Percentiles rank a stretch among this genome's conserved stretches.
Evolutionary conservation across 2,888 invertebrate species (phyloP).

Genomic region (Mongoloraphidia duomilia): DNA sequence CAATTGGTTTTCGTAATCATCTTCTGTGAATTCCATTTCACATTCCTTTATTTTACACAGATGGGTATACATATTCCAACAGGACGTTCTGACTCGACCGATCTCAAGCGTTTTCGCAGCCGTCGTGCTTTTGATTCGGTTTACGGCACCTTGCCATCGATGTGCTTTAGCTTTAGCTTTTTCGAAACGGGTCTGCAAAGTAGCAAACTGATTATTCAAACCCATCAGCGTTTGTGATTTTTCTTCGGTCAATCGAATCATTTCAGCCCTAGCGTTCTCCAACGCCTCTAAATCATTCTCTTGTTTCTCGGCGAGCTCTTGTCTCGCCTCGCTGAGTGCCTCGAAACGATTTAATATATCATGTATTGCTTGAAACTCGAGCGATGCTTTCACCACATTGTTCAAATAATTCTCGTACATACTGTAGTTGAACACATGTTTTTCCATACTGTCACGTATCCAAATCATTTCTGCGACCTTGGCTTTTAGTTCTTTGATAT

Average conservation of each 20-base stretch:
- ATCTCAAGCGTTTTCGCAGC: conserved; percentile 38
- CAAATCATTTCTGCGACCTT: conserved; percentile 34
- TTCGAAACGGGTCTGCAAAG: conserved; percentile 43
- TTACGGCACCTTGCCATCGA: conserved; percentile 45
- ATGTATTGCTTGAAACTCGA: conserved; percentile 40
- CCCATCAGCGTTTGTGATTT: conserved; percentile 47
- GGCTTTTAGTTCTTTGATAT: conserved; percentile 35
- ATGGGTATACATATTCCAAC: conserved; percentile 47
- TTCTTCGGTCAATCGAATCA: conserved; percentile 42
- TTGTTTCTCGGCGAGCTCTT: conserved; percentile 37
- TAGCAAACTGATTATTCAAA: conserved; percentile 45
- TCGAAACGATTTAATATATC: conserved; percentile 51
- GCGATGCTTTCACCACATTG: conserved; percentile 36
- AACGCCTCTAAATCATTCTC: conserved; percentile 39
- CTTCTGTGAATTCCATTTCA: conserved; percentile 25
- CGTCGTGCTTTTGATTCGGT: conserved; percentile 41
- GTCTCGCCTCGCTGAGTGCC: conserved; percentile 43
- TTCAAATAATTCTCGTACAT: conserved; percentile 46
- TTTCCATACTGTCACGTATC: conserved; percentile 39
- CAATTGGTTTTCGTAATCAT: conserved; percentile 44
- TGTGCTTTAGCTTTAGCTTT: conserved; percentile 40
- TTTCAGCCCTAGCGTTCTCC: conserved; percentile 41
- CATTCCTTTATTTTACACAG: conserved; percentile 40
- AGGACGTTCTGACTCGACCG: conserved; percentile 39
- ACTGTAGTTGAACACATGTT: conserved; percentile 39